Conservation (phyloP, 1,140 invertebrate genomes). For the Papilio aristodemus region DNA sequence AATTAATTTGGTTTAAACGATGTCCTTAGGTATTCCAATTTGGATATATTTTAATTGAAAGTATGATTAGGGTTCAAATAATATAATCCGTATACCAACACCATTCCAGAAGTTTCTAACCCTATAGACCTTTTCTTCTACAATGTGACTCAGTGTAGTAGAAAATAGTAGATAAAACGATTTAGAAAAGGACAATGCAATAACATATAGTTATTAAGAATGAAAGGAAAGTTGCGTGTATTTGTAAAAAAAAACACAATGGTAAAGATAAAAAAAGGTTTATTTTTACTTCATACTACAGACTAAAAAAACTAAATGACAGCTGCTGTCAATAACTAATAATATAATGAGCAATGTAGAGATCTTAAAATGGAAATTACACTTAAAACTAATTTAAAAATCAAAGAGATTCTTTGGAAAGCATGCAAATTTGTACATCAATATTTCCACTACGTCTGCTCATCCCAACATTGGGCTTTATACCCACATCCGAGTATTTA, state of each 20-base stretch:
- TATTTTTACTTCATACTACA: conserved; percentile 17
- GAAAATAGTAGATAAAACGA: too few relatives aligned
- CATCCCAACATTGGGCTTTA: conserved; percentile 8
- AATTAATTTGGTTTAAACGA: too few relatives aligned
- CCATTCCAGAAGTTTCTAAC: too few relatives aligned
- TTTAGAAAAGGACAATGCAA: too few relatives aligned
- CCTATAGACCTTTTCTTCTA: too few relatives aligned
- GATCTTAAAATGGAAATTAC: conserved; percentile 66
- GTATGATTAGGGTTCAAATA: too few relatives aligned
- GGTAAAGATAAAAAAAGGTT: conserved; percentile 22
- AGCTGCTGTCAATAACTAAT: conserved; percentile 55
- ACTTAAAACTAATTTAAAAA: conserved; percentile 52
- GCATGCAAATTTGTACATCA: conserved; percentile 67
- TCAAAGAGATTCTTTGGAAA: conserved; percentile 74
- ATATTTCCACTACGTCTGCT: conserved; percentile 18
- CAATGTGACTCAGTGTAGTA: too few relatives aligned
- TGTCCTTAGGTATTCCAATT: too few relatives aligned
- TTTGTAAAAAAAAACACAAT: conserved; percentile 25
- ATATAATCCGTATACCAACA: too few relatives aligned
- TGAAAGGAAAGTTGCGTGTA: too few relatives aligned
- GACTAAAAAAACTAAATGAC: conserved; percentile 44
- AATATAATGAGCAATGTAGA: conserved; percentile 58
- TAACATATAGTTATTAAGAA: too few relatives aligned
- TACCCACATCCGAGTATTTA: background rate
- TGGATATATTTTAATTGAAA: too few relatives aligned